Conservation (phyloP, 2,888 invertebrate genomes). For the Frankliniella intonsa region DNA sequence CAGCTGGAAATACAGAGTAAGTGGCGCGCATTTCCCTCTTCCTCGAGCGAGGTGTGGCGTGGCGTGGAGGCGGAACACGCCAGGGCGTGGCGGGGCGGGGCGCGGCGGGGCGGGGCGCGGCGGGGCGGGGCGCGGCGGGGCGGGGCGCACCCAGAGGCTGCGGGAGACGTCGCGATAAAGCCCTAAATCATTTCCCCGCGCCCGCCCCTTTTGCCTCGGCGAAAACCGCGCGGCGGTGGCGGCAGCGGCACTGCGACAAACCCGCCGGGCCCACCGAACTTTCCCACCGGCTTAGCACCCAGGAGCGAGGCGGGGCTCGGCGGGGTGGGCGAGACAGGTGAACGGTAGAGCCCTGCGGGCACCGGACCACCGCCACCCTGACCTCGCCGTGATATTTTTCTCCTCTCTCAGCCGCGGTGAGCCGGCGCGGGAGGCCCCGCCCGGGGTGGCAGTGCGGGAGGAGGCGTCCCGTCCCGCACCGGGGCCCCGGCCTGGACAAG, state of each 20-base stretch:
- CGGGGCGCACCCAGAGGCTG: neutral
- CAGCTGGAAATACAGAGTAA: too few species aligned
- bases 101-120: neutral
- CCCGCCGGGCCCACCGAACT: neutral
- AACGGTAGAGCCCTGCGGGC: neutral
- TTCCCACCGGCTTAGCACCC: neutral
- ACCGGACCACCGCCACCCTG: too few species aligned
- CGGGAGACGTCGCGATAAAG: constrained; percentile 1
- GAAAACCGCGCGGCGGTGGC: neutral
- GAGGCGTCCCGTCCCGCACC: neutral
- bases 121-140: neutral
- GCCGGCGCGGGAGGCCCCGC: neutral
- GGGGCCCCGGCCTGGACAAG: too few species aligned
- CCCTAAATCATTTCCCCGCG: constrained; percentile 4
- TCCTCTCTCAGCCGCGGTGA: neutral
- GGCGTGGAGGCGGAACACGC: too few species aligned
- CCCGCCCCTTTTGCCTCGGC: neutral
- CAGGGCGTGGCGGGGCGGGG: neutral
- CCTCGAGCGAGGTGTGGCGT: too few species aligned
- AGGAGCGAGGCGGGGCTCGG: neutral
- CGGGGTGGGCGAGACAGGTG: neutral
- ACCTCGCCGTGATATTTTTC: neutral
- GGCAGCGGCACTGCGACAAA: neutral
- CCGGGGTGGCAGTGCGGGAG: neutral
- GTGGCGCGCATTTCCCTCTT: too few species aligned